Conservation (phyloP, 1,140 invertebrate species). For the Pygmarrhopalites habei region DNA sequence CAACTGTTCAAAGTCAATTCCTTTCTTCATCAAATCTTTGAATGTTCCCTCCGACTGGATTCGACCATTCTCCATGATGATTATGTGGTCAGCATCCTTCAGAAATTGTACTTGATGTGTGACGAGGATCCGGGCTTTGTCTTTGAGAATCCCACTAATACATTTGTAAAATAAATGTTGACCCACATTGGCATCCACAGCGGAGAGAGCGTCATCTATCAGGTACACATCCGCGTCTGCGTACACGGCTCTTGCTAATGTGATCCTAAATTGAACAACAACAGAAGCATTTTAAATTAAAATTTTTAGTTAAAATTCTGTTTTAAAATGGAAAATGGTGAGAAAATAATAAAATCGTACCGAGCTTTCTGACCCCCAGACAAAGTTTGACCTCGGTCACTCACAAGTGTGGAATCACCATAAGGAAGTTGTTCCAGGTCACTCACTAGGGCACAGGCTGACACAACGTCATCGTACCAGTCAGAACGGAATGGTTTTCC, state of each 20-base stretch:
- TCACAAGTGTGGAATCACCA: constrained; percentile 80
- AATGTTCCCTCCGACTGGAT: constrained; percentile 53
- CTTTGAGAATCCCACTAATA: constrained; percentile 55
- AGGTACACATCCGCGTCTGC: constrained; percentile 50
- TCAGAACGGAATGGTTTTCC: constrained; percentile 53
- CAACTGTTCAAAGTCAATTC: constrained; percentile 63
- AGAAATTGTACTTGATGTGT: constrained; percentile 81
- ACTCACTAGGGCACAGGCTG: constrained; percentile 55
- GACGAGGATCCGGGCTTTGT: constrained; percentile 70
- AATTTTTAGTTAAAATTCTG: neutral
- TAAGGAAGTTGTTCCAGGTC: constrained; percentile 68
- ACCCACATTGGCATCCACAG: constrained; percentile 50
- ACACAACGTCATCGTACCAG: constrained; percentile 44
- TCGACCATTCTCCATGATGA: constrained; percentile 63
- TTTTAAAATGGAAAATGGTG: neutral
- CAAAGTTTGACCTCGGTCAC: constrained; percentile 64
- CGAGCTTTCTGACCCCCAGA: constrained; percentile 87
- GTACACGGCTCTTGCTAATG: constrained; percentile 52
- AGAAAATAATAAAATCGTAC: neutral
- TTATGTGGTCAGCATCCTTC: constrained; percentile 63
- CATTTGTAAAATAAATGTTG: constrained; percentile 49
- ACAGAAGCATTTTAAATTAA: constrained; percentile 55
- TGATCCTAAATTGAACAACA: constrained; percentile 54
- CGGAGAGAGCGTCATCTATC: constrained; percentile 51
- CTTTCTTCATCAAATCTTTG: constrained; percentile 50